phyloP scores from a whole-genome alignment of 2,888 invertebrate species.

The Oscheius sp. region DNA sequence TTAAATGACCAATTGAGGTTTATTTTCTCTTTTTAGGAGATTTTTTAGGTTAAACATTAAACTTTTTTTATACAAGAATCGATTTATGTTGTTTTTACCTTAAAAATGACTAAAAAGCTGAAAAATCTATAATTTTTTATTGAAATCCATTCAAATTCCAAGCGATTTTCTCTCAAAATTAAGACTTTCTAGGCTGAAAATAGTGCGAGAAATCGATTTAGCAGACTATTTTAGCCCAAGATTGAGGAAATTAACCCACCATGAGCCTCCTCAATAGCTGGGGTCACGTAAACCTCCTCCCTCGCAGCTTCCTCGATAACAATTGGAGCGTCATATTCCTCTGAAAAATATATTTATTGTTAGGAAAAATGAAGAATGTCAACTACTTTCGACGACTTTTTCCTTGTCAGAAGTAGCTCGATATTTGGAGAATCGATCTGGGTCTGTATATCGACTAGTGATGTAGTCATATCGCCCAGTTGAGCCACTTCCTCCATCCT shows the following conservation, averaged over 20 bases:
- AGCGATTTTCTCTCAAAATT: not conserved
- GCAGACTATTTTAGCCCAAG: too few relatives aligned
- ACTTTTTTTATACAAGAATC: too few relatives aligned
- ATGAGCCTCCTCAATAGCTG: too few relatives aligned
- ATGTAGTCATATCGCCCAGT: not conserved
- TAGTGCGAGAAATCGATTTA: not conserved
- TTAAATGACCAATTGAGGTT: too few relatives aligned
- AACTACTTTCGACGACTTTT: not conserved
- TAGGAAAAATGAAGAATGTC: not conserved
- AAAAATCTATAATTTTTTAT: too few relatives aligned
- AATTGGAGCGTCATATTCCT: conserved; percentile 5
- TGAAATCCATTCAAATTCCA: too few relatives aligned
- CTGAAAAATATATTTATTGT: conserved; percentile 1
- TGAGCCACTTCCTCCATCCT: not conserved
- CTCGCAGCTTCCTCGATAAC: not conserved
- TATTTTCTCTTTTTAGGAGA: too few relatives aligned
- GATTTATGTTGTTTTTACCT: too few relatives aligned
- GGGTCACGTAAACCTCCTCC: conserved; percentile 1
- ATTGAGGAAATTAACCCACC: too few relatives aligned
- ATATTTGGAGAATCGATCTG: conserved; percentile 17
- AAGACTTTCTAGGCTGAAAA: not conserved
- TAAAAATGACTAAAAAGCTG: too few relatives aligned
- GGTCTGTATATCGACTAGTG: not conserved
- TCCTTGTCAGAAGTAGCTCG: not conserved
- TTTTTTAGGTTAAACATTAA: too few relatives aligned